These are phyloP conservation scores for Megaleporinus macrocephalus DNA, from an alignment of 2,113 vertebrate genomes.

Conservation along the genomic window DNA sequence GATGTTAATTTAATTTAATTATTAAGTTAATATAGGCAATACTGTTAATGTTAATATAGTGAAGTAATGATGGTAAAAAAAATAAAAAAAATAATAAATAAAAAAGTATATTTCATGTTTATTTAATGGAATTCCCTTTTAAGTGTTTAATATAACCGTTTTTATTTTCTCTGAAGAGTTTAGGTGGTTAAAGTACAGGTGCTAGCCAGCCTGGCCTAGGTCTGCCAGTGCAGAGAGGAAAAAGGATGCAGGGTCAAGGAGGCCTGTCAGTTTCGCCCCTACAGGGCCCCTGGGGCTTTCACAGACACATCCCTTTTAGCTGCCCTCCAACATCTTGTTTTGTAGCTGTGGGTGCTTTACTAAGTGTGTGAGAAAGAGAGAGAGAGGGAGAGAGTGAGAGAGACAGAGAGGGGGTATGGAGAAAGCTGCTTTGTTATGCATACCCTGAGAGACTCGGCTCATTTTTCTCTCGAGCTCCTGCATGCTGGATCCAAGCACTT, in stretches of 20 bases:
- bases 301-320: constrained; percentile 12
- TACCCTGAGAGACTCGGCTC: constrained; percentile 3
- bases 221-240: background rate
- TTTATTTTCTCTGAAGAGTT: background rate
- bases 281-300: constrained; percentile 16
- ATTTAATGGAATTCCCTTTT: too few relatives aligned
- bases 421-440: constrained; percentile 30
- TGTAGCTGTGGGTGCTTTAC: background rate
- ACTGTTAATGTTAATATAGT: too few relatives aligned
- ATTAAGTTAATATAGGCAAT: too few relatives aligned
- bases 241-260: constrained; percentile 25
- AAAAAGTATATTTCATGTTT: too few relatives aligned
- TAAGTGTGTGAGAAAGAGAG: background rate
- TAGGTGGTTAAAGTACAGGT: background rate
- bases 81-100: too few relatives aligned
- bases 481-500: background rate
- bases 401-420: background rate
- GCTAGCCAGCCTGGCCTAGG: too few relatives aligned
- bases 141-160: background rate
- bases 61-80: too few relatives aligned
- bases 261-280: constrained; percentile 1
- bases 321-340: constrained; percentile 25
- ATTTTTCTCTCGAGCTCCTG: constrained; percentile 13
- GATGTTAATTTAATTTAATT: too few relatives aligned
- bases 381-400: background rate